Base-by-base conservation (phyloP, 2,888 invertebrate genomes). In the Deilephila elpenor region DNA sequence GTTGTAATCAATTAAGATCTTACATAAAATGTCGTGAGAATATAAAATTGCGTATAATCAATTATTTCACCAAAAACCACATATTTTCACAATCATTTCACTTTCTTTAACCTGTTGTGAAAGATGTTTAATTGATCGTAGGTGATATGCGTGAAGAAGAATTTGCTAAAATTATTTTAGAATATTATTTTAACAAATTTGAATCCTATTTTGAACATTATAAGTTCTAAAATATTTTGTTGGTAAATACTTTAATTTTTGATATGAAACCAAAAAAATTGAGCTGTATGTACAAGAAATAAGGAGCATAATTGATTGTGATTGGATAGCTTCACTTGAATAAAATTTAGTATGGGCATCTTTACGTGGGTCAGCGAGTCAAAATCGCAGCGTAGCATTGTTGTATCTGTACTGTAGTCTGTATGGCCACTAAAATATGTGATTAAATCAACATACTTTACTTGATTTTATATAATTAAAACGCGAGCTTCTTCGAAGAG, bases 61-160 rank as follows among this genome's bases (percentile, higher is more conserved):
- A 67, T 67, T 67, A 37, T 44, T 44, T 20, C 20, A 11, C 17
- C 51, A 14, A 25, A 51, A 67, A 29, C 11, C 3, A 44, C 44
- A 17, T 67, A n/a, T 67, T 67, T 67, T 67, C 51, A 67, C 67
- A 67, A 44, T 25, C 67, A 51, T 67, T 67, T 67, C 67, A 67
- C 67, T 67, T 67, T 67, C 67, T 67, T 67, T 51, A 51, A 67
- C 67, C 67, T 44, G 67, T 67, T 67, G 67, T 37, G 64, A 64
- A 64, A 64, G 6, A 67, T 67, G 25, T 67, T 51, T 67, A 67
- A 67, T 67, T 67, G 44, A 19, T 56, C 17, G 6, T 19, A 17
- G 7, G 17, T 25, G 17, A 67, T 67, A 51, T 51, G 25, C 67
- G 25, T 67, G 67, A 67, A 20, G 64, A 44, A 25, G 51, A 51